These are phyloP conservation scores for Mimumesa dahlbomi DNA, from an alignment of 2,888 invertebrate species.

Conservation along the genomic window DNA sequence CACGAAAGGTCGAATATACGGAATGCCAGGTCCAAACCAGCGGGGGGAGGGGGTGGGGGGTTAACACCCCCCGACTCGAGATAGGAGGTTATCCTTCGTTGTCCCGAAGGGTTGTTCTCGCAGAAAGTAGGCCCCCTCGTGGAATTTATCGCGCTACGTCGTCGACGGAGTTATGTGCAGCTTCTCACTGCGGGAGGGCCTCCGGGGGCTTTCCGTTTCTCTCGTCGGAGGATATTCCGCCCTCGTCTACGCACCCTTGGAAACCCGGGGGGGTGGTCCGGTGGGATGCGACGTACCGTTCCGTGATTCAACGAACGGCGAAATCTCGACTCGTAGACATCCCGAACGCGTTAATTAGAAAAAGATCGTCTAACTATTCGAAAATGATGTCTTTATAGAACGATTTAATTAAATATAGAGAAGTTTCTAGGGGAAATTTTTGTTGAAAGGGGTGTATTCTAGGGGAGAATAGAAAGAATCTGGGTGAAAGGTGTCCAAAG, in stretches of 20 bases:
- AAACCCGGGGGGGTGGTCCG: not conserved
- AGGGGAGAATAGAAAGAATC: no score
- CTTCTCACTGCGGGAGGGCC: slow-evolving; percentile 42
- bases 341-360: no score
- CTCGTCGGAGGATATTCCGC: slow-evolving; percentile 20
- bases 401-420: no score
- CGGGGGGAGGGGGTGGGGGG: not conserved
- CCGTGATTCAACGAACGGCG: not conserved
- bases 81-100: slow-evolving; percentile 17
- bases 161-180: slow-evolving; percentile 50
- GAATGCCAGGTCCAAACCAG: slow-evolving; percentile 40
- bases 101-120: slow-evolving; percentile 43
- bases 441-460: no score
- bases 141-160: slow-evolving; percentile 62
- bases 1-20: slow-evolving; percentile 67
- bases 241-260: slow-evolving; percentile 2
- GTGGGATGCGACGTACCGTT: not conserved
- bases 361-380: no score
- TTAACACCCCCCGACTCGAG: not conserved
- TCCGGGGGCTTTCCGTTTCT: slow-evolving; percentile 33
- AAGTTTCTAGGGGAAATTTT: no score
- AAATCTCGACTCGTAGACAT: slow-evolving; percentile 12
- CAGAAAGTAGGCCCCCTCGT: slow-evolving; percentile 41
- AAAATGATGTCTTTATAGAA: no score
- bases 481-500: no score